Percentiles rank a stretch among this genome's conserved stretches.
These are phyloP conservation scores for Proterorhinus semilunaris DNA, from an alignment of 2,113 vertebrate species.

Conservation along the genomic window DNA sequence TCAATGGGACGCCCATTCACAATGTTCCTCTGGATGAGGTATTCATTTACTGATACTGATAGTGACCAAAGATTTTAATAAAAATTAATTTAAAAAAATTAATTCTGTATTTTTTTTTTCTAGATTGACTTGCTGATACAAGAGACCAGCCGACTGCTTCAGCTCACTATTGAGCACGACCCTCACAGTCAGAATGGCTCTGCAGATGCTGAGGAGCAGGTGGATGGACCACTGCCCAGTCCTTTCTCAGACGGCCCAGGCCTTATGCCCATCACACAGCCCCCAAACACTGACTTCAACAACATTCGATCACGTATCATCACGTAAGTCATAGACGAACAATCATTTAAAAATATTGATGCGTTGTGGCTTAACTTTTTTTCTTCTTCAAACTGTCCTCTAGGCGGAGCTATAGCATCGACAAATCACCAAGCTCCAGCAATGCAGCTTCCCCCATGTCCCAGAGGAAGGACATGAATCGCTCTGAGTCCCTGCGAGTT, in stretches of 20 bases:
- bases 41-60: constrained; percentile 5
- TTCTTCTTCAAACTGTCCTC: neutral
- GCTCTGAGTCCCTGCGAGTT: constrained; percentile 88
- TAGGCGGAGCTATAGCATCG: constrained; percentile 93
- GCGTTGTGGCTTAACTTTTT: neutral
- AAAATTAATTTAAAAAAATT: too few species aligned
- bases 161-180: constrained; percentile 94
- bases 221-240: constrained; percentile 68
- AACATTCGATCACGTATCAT: constrained; percentile 75
- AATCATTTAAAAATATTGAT: neutral
- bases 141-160: constrained; percentile 91
- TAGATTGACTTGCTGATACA: constrained; percentile 95
- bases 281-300: constrained; percentile 71
- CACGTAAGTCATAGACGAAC: constrained; percentile 74
- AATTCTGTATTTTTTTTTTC: too few species aligned
- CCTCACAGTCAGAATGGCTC: constrained; percentile 78
- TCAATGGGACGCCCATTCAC: constrained; percentile 93
- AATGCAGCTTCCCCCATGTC: constrained; percentile 82
- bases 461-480: constrained; percentile 88
- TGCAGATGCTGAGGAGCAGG: constrained; percentile 57
- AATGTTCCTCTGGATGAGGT: constrained; percentile 96
- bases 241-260: constrained; percentile 68
- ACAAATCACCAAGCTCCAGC: constrained; percentile 87
- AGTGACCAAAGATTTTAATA: too few species aligned
- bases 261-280: constrained; percentile 73